phyloP scores from a whole-genome alignment of 2,888 invertebrate species.

The Notocelia uddmanniana region DNA sequence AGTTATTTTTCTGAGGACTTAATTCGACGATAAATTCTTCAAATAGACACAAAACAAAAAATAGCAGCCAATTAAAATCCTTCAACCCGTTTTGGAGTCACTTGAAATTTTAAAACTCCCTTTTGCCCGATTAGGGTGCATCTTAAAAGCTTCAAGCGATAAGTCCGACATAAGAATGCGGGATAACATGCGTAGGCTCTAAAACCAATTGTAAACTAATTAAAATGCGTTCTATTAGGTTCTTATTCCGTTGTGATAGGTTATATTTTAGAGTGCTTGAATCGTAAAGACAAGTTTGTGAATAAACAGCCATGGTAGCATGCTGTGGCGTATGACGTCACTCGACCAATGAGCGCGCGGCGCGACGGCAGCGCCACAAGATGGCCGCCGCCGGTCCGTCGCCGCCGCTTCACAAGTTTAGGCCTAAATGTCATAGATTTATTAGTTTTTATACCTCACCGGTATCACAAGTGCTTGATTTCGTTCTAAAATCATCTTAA shows the following conservation, averaged over 20 bases:
- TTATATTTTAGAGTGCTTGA: conserved; percentile 56
- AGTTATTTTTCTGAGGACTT: not conserved
- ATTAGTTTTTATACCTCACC: conserved; percentile 53
- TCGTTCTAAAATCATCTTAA: not conserved
- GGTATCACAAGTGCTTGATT: conserved; percentile 38
- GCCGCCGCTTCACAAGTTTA: conserved; percentile 82
- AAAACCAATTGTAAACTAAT: conserved; percentile 61
- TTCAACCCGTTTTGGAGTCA: conserved; percentile 74
- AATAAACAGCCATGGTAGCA: conserved; percentile 76
- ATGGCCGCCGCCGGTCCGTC: conserved; percentile 80
- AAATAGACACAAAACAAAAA: conserved; percentile 62
- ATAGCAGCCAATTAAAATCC: conserved; percentile 80
- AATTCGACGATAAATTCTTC: conserved; percentile 37
- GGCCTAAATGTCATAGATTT: conserved; percentile 77
- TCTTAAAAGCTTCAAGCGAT: conserved; percentile 83
- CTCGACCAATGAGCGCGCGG: conserved; percentile 79
- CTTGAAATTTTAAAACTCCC: conserved; percentile 78
- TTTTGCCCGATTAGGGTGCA: conserved; percentile 80
- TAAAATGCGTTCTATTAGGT: conserved; percentile 50
- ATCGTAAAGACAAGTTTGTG: conserved; percentile 59
- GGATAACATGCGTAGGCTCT: conserved; percentile 77
- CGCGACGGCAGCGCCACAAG: conserved; percentile 83
- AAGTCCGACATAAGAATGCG: conserved; percentile 81
- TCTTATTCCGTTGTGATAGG: conserved; percentile 55
- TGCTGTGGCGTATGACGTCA: conserved; percentile 84